Conservation (phyloP, 2,113 vertebrate species). For the Micromys minutus region DNA sequence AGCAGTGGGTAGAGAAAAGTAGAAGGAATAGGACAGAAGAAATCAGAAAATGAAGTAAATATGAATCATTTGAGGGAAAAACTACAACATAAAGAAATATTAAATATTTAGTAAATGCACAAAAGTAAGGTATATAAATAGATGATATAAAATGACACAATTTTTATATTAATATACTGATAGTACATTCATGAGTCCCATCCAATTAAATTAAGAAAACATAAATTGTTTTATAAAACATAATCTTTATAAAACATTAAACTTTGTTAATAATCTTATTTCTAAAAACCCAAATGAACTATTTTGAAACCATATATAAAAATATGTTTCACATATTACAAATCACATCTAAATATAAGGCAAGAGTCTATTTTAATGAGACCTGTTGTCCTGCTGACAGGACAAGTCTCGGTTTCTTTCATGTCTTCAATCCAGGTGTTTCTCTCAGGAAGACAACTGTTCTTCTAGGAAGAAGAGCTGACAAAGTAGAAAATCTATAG, state of each 20-base stretch:
- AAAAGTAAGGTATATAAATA: background rate
- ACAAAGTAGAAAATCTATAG: background rate
- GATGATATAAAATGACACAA: no score
- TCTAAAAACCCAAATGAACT: background rate
- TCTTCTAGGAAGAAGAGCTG: background rate
- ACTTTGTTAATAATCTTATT: no score
- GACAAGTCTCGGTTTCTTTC: no score
- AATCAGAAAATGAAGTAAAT: background rate
- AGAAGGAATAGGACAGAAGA: background rate
- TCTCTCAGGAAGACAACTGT: background rate
- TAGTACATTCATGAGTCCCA: no score
- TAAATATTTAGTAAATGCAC: background rate
- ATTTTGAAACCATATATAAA: background rate
- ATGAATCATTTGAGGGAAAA: background rate
- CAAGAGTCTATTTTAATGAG: background rate
- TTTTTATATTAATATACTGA: no score
- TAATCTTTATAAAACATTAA: no score
- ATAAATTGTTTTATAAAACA: no score
- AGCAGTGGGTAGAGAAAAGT: fast-evolving
- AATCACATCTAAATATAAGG: background rate
- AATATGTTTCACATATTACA: background rate
- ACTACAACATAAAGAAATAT: background rate
- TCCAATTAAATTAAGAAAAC: no score
- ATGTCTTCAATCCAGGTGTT: no score
- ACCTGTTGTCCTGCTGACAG: background rate